These are phyloP conservation scores for Athetis lepigone DNA, from an alignment of 2,888 invertebrate species.

Conservation along the genomic window DNA sequence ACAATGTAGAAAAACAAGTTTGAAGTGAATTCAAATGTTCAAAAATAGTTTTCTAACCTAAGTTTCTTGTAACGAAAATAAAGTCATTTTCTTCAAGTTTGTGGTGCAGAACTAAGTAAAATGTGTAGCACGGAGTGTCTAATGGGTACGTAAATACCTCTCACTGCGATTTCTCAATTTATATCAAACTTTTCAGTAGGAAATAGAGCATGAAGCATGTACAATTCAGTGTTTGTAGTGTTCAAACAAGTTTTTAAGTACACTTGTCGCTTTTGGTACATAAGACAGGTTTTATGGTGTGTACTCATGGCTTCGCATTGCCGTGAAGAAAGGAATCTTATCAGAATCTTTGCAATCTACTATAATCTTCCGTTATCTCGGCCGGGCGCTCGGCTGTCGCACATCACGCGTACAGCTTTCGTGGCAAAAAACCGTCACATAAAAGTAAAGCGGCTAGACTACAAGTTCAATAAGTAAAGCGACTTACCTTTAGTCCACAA, in stretches of 20 bases:
- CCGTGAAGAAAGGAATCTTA: conserved; percentile 76
- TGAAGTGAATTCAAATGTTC: conserved; percentile 9
- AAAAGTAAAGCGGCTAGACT: conserved; percentile 36
- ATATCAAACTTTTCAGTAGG: conserved; percentile 75
- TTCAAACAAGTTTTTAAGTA: conserved; percentile 44
- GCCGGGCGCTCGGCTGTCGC: conserved; percentile 69
- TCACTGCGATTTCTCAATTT: conserved; percentile 77
- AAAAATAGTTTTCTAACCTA: conserved; percentile 51
- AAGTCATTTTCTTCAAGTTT: conserved; percentile 34
- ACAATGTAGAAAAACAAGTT: conserved; percentile 8
- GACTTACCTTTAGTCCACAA: conserved; percentile 84
- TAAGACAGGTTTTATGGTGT: conserved; percentile 47
- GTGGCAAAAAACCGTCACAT: conserved; percentile 77
- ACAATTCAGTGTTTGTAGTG: conserved; percentile 56
- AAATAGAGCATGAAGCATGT: conserved; percentile 79
- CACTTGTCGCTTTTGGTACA: conserved; percentile 19
- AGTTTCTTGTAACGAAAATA: conserved; percentile 13
- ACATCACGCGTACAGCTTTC: conserved; percentile 78
- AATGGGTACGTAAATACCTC: conserved; percentile 71
- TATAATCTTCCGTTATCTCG: conserved; percentile 87
- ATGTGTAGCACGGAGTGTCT: conserved; percentile 61
- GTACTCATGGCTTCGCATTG: conserved; percentile 51
- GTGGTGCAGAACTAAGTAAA: conserved; percentile 56
- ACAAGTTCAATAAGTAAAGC: conserved; percentile 41
- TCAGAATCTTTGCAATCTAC: conserved; percentile 86